Evolutionary conservation across 2,888 invertebrate genomes (phyloP).

Genomic region (Pseudococcus viburni): DNA sequence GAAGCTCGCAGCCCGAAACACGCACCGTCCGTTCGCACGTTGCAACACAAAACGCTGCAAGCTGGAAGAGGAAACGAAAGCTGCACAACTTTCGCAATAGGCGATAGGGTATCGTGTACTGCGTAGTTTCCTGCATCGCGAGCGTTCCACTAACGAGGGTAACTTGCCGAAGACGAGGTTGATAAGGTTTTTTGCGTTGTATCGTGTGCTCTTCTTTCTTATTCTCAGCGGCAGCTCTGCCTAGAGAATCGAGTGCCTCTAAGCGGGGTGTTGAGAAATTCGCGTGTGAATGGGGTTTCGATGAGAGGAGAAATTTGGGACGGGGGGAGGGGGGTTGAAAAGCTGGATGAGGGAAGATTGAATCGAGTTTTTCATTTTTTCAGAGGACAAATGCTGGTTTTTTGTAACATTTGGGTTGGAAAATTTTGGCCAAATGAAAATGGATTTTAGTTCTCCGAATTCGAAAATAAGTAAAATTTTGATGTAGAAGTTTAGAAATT

Average conservation of each 20-base stretch:
- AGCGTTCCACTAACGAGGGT: not conserved
- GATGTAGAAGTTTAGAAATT: too few relatives aligned
- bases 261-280: not conserved
- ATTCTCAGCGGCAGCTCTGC: not conserved
- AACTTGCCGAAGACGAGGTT: not conserved
- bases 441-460: too few relatives aligned
- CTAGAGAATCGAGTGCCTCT: too few relatives aligned
- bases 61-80: slow-evolving; percentile 2
- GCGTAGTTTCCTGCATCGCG: slow-evolving; percentile 12
- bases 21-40: not conserved
- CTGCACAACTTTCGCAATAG: slow-evolving; percentile 29
- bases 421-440: too few relatives aligned
- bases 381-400: too few relatives aligned
- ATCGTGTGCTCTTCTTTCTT: not conserved
- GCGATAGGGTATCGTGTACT: not conserved
- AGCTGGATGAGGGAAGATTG: not conserved
- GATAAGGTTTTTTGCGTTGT: slow-evolving; percentile 30
- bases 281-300: not conserved
- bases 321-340: not conserved
- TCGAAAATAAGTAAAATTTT: too few relatives aligned
- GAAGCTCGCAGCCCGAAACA: not conserved
- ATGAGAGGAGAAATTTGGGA: not conserved
- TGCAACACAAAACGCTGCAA: slow-evolving; percentile 18
- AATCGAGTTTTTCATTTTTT: too few relatives aligned
- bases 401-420: too few relatives aligned